Conservation (phyloP, 2,113 vertebrate species). For the Tragelaphus buxtoni region DNA sequence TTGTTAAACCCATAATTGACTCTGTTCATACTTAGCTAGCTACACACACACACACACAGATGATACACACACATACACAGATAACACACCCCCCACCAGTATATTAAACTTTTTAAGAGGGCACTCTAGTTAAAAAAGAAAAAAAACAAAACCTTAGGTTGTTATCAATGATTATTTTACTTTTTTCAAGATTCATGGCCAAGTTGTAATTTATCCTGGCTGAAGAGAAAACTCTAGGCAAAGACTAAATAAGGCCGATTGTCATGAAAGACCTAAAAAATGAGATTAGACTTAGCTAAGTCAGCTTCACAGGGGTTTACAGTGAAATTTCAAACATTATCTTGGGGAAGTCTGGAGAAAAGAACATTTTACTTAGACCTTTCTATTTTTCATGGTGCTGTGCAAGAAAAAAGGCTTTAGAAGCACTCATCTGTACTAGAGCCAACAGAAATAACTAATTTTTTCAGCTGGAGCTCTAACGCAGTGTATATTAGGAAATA, state of each 20-base stretch:
- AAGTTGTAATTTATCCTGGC: conserved; percentile 30
- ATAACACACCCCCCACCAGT: background rate
- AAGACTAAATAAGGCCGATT: background rate
- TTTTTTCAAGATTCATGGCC: background rate
- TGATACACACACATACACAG: background rate
- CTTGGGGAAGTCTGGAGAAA: background rate
- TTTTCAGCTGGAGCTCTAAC: background rate
- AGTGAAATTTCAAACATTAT: conserved; percentile 28
- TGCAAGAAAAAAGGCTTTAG: background rate
- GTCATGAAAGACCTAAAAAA: background rate
- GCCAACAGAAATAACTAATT: background rate
- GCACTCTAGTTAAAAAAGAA: background rate
- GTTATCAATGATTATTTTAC: background rate
- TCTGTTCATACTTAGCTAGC: background rate
- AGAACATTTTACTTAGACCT: conserved; percentile 1
- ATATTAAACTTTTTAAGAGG: background rate
- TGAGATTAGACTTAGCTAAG: background rate
- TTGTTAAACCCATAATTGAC: background rate
- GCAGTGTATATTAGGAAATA: background rate
- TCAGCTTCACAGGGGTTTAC: background rate
- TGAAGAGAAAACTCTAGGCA: background rate
- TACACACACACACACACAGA: no score
- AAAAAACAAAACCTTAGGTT: background rate
- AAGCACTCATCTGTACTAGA: background rate
- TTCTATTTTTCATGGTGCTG: background rate